Conservation (phyloP, 2,113 vertebrate genomes). For the Apteryx mantelli region DNA sequence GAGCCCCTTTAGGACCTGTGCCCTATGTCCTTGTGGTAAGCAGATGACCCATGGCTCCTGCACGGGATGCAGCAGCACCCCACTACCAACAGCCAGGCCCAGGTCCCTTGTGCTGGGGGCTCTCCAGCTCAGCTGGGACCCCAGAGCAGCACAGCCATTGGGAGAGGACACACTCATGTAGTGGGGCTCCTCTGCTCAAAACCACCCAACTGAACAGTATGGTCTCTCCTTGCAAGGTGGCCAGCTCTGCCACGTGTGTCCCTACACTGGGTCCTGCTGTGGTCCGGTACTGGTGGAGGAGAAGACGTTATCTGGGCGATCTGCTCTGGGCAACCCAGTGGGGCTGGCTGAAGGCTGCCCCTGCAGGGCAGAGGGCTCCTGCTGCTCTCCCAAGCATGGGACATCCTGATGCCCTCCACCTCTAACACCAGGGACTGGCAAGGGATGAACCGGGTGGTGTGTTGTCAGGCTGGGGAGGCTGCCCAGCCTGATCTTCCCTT, state of each 20-base stretch:
- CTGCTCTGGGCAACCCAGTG: no score
- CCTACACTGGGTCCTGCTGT: background rate
- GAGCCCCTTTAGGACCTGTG: background rate
- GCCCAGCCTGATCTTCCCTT: no score
- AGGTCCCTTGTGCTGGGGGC: accelerated
- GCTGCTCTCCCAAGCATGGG: background rate
- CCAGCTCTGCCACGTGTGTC: background rate
- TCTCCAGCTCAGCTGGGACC: background rate
- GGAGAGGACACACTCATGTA: background rate
- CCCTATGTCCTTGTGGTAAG: no score
- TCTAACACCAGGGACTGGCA: no score
- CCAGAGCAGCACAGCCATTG: accelerated
- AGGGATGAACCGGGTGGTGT: no score
- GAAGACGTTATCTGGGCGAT: no score
- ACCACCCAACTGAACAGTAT: background rate
- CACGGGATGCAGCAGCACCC: no score
- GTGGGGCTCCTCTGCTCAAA: background rate
- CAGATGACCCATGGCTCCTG: background rate
- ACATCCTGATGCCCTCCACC: background rate
- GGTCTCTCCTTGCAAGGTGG: background rate
- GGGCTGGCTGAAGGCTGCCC: background rate
- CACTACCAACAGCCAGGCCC: background rate
- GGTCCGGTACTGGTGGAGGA: background rate
- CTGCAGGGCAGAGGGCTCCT: background rate
- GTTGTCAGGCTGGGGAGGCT: no score